Evolutionary conservation across 2,888 invertebrate species (phyloP).

Genomic region (Drosophila paranaensis): DNA sequence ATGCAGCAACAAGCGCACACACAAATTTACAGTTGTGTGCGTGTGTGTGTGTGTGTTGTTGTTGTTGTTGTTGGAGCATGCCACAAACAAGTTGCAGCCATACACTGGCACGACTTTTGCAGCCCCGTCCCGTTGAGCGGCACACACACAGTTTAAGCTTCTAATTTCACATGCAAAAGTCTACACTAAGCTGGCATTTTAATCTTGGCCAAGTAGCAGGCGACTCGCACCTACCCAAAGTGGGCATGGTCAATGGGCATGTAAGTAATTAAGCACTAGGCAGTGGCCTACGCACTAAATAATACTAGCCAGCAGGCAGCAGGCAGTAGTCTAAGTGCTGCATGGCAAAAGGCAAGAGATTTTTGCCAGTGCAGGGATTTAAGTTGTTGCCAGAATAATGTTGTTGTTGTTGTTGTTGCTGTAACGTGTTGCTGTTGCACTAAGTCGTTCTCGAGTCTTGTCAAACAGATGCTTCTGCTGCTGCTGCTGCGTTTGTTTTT

Average conservation of each 20-base stretch:
- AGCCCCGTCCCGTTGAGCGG: not conserved
- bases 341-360: constrained; percentile 39
- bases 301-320: constrained; percentile 47
- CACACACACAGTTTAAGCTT: constrained; percentile 68
- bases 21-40: constrained; percentile 14
- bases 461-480: constrained; percentile 46
- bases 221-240: constrained; percentile 17
- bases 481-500: constrained; percentile 48
- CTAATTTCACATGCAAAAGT: constrained; percentile 81
- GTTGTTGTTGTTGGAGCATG: constrained; percentile 52
- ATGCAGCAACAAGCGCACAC: constrained; percentile 69
- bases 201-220: constrained; percentile 71
- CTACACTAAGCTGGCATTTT: constrained; percentile 80
- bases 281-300: constrained; percentile 76
- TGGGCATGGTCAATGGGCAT: constrained; percentile 57
- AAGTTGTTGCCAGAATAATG: constrained; percentile 50
- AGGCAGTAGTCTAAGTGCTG: constrained; percentile 34
- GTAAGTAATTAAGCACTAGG: constrained; percentile 77
- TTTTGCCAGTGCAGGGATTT: constrained; percentile 45
- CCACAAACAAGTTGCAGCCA: constrained; percentile 71
- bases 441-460: constrained; percentile 59
- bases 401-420: constrained; percentile 30
- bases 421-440: constrained; percentile 35
- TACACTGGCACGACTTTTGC: constrained; percentile 4
- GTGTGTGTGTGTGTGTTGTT: constrained; percentile 2